A percentile compares a stretch with the other conserved stretches of the same genome.
phyloP scores from a whole-genome alignment of 2,113 vertebrate genomes.

The Sorex fumeus region DNA sequence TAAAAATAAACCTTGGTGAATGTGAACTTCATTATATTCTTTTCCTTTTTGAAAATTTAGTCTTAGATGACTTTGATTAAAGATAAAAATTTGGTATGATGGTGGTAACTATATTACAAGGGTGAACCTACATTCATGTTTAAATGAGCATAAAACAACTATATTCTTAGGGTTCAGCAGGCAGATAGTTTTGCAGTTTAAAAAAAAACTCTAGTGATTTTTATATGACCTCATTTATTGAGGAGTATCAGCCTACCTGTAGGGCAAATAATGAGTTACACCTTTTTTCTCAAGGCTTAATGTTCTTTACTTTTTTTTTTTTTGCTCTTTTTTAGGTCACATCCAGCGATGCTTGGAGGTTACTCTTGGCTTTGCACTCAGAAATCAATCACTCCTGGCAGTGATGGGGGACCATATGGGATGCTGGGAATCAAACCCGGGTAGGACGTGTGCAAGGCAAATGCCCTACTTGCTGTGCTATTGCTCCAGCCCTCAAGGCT shows the following conservation, averaged over 20 bases:
- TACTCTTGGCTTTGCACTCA: too few relatives aligned
- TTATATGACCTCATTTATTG: too few relatives aligned
- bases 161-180: background rate
- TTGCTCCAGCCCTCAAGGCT: too few relatives aligned
- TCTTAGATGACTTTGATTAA: background rate
- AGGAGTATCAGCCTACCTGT: background rate
- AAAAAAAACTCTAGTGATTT: background rate
- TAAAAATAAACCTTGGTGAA: background rate
- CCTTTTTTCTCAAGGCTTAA: background rate
- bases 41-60: constrained; percentile 54
- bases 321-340: too few relatives aligned
- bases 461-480: too few relatives aligned
- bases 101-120: background rate
- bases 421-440: too few relatives aligned
- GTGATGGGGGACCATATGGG: too few relatives aligned
- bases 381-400: too few relatives aligned
- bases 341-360: too few relatives aligned
- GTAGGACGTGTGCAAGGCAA: too few relatives aligned
- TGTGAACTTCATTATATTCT: background rate
- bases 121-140: background rate
- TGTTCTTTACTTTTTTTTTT: too few relatives aligned
- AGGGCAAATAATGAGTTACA: constrained; percentile 30
- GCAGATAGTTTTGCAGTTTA: background rate
- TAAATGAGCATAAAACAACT: background rate
- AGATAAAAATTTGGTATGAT: background rate